Base-by-base conservation (phyloP, 2,797 vertebrate genomes). In the Acestrorhynchus altus region DNA sequence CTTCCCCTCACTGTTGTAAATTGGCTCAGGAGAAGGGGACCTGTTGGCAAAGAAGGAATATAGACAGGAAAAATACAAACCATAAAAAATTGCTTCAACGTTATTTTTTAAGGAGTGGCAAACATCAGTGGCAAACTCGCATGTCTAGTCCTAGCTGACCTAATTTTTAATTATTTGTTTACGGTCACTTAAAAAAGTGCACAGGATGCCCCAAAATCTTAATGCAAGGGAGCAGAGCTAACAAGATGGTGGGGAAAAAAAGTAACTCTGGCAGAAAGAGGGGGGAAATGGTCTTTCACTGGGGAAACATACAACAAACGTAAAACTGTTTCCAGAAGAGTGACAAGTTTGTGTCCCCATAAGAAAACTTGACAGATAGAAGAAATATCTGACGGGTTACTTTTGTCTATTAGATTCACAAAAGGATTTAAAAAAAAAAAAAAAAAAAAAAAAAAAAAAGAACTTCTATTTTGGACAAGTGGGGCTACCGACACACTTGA, bases 1-100 rank as follows among this genome's bases (percentile, higher is more conserved):
- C 90, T 99, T 99, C 64, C 97, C 97, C 92, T 98, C 97, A 1
- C 96, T 98, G 90, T 99, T 98, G 90, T 98, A 99, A 85, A 98
- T 97, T 54, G 97, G 96, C 88, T 98, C 97, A 0, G 97, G 97
- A 82, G 97, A 97, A n/a, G 97, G 97, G 54, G 96, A 98, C 93
- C 96, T 98, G 93, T 75, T 54, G 77, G 72, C 77, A 71, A 31
- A 69, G 20, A 35, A 28, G 47, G 28, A 74, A 71, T 46, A 84
- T 31, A 84, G 60, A 76, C 26, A 71, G 24, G 24, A 51, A 72
- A 67, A 61, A 74, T n/a, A 42, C 31, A 78, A 18, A 61, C 24
- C 24, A 18, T 68, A n/a, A 74, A 81, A 82, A 86, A 74, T 64
- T 47, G 42, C 86, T 47, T 64, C 86, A 59, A 9, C 24, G 22